Percentiles rank a stretch among this genome's conserved stretches.
Conservation (phyloP, 2,113 vertebrate species). For the Oncorhynchus tshawytscha region DNA sequence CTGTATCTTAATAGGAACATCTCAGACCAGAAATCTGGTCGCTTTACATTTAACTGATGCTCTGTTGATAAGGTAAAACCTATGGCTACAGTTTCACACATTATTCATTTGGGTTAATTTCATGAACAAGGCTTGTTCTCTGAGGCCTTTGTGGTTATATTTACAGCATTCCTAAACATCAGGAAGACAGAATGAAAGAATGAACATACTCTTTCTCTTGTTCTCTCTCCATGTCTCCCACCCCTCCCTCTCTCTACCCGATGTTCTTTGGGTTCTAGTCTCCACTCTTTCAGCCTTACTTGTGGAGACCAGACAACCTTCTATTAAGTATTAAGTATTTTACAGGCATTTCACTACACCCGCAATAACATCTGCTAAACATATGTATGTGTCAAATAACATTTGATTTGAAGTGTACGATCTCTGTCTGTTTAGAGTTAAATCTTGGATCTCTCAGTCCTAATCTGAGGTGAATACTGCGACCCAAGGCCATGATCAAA, state of each 20-base stretch:
- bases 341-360: too few relatives aligned
- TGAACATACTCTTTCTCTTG: background rate
- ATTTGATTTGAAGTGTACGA: constrained; percentile 24
- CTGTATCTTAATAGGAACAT: constrained; percentile 25
- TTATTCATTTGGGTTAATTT: constrained; percentile 4
- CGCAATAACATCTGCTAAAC: too few relatives aligned
- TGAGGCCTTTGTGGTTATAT: constrained; percentile 5
- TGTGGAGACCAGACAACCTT: background rate
- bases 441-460: constrained; percentile 30
- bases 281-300: background rate
- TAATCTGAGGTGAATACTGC: constrained; percentile 51
- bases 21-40: constrained; percentile 28
- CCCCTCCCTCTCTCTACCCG: background rate
- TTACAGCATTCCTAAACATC: background rate
- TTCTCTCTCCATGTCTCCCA: background rate
- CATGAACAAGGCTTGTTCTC: constrained; percentile 6
- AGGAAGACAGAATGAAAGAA: background rate
- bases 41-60: constrained; percentile 37
- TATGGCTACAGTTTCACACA: constrained; percentile 20
- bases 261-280: background rate
- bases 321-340: constrained; percentile 22
- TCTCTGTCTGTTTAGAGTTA: constrained; percentile 34
- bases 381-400: too few relatives aligned
- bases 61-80: constrained; percentile 41
- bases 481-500: constrained; percentile 37